Conservation (phyloP, 1,140 invertebrate genomes). For the Heterodera carotae region DNA sequence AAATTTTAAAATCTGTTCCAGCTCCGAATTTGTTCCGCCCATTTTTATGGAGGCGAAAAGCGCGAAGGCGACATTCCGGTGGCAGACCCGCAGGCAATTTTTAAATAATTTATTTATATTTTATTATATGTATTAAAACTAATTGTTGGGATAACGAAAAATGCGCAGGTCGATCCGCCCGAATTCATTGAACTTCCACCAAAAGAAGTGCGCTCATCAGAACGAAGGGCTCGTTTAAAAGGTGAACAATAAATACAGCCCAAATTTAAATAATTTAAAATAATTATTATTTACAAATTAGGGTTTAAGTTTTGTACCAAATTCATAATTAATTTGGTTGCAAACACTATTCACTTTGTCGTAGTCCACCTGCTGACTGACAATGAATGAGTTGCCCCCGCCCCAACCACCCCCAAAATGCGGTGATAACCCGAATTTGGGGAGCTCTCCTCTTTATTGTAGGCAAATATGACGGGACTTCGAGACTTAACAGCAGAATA, state of each 20-base stretch:
- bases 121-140: too few relatives aligned
- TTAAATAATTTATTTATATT: not conserved
- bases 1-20: slow-evolving; percentile 53
- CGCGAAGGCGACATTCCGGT: slow-evolving; percentile 67
- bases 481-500: too few relatives aligned
- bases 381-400: too few relatives aligned
- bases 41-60: slow-evolving; percentile 66
- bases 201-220: slow-evolving; percentile 49
- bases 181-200: slow-evolving; percentile 64
- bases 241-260: not conserved
- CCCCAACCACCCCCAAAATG: too few relatives aligned
- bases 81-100: slow-evolving; percentile 63
- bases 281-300: slow-evolving; percentile 10
- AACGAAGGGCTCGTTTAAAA: slow-evolving; percentile 16
- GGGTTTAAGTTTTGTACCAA: too few relatives aligned
- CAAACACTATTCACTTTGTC: too few relatives aligned
- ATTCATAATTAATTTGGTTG: too few relatives aligned
- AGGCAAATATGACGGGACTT: too few relatives aligned
- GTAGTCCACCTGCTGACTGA: too few relatives aligned
- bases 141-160: not conserved
- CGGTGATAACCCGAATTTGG: too few relatives aligned
- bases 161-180: slow-evolving; percentile 65
- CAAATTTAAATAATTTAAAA: not conserved
- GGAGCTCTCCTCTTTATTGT: too few relatives aligned
- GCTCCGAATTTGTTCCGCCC: slow-evolving; percentile 66